These are phyloP conservation scores for Gisinianus flammeolus DNA, from an alignment of 2,888 invertebrate species.

Conservation along the genomic window DNA sequence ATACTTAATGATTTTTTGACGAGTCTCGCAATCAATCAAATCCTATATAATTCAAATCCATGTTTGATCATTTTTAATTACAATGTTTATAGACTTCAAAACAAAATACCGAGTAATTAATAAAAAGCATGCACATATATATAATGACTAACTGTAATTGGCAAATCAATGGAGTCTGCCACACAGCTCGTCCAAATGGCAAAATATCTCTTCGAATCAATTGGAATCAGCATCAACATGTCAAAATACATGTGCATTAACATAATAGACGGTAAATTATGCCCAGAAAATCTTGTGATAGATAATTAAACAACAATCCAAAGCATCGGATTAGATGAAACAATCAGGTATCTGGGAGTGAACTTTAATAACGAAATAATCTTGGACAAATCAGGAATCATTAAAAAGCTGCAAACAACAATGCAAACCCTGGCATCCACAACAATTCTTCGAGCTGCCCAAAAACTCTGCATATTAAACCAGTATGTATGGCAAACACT, in stretches of 20 bases:
- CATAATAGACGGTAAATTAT: neutral
- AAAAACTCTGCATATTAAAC: neutral
- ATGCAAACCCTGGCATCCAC: neutral
- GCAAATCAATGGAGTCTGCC: too few species aligned
- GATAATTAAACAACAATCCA: neutral
- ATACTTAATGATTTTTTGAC: too few species aligned
- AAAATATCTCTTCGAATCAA: too few species aligned
- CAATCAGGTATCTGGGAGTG: slow-evolving; percentile 1
- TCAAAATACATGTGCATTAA: neutral
- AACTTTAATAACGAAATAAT: neutral
- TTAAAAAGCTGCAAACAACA: neutral
- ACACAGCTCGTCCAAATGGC: too few species aligned
- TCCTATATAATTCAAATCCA: too few species aligned
- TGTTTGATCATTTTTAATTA: too few species aligned
- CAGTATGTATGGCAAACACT: neutral
- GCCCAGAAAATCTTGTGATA: neutral
- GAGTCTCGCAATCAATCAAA: too few species aligned
- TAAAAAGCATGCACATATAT: too few species aligned
- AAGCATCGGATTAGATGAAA: neutral
- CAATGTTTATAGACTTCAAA: too few species aligned
- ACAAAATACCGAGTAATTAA: too few species aligned
- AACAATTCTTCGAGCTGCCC: neutral
- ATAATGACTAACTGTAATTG: too few species aligned
- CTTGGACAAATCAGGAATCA: neutral
- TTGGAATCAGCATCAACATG: too few species aligned